Evolutionary conservation across 2,113 vertebrate genomes (phyloP).

Genomic region (Coracopsis vasa): DNA sequence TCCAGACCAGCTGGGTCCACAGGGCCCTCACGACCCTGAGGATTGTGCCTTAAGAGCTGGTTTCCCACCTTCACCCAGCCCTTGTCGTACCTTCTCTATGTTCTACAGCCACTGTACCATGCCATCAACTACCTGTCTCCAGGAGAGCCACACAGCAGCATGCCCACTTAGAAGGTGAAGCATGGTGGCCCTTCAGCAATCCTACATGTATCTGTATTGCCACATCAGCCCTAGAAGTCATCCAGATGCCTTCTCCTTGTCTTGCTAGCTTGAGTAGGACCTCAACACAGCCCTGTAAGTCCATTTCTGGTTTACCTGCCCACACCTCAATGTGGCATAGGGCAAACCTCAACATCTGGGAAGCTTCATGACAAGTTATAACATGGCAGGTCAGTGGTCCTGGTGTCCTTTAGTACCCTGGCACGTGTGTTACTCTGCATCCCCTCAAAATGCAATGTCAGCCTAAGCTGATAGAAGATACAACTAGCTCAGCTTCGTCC

Average conservation of each 20-base stretch:
- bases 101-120: neutral
- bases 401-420: neutral
- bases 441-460: neutral
- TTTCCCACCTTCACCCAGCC: neutral
- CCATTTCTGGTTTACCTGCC: neutral
- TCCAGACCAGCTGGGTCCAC: neutral
- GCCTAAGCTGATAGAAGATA: neutral
- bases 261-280: neutral
- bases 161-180: neutral
- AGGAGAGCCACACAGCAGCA: neutral
- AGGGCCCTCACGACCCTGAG: neutral
- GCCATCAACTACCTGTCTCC: neutral
- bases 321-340: accelerated
- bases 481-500: neutral
- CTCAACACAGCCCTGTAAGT: neutral
- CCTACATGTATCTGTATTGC: accelerated
- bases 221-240: neutral
- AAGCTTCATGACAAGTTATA: neutral
- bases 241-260: neutral
- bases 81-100: neutral
- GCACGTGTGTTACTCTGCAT: neutral
- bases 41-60: neutral
- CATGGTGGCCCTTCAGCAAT: neutral
- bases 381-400: neutral
- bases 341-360: neutral